Evolutionary conservation across 2,797 vertebrate species (phyloP).

Genomic region (Coregonus ussuriensis): DNA sequence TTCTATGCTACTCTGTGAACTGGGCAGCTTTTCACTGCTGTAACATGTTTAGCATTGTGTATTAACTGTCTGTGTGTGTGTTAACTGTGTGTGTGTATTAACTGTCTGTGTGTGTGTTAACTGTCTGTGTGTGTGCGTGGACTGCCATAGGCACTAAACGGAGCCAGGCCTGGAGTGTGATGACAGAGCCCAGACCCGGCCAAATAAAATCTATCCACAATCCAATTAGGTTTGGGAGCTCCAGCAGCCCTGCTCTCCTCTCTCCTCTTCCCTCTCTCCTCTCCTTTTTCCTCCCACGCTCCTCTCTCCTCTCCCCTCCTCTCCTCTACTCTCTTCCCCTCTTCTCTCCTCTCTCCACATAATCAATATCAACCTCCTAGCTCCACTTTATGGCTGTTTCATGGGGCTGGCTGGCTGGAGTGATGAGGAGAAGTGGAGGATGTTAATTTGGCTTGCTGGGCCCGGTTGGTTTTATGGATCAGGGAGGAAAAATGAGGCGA

Average conservation of each 20-base stretch:
- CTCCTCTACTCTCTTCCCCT: conserved; percentile 3
- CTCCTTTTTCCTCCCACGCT: conserved; percentile 21
- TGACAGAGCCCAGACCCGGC: conserved; percentile 77
- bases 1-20: conserved; percentile 39
- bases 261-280: background rate
- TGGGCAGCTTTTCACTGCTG: conserved; percentile 36
- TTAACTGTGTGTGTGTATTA: conserved; percentile 36
- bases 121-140: conserved; percentile 55
- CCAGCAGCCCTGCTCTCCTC: conserved; percentile 15
- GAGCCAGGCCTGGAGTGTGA: conserved; percentile 76
- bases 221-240: conserved; percentile 72
- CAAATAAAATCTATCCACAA: conserved; percentile 80
- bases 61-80: conserved; percentile 37
- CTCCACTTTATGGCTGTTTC: background rate
- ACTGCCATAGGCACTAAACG: conserved; percentile 59
- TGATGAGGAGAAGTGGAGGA: background rate
- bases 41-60: conserved; percentile 57
- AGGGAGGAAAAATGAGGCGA: conserved; percentile 54
- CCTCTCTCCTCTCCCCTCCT: conserved; percentile 6
- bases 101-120: background rate
- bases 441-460: background rate
- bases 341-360: background rate
- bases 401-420: conserved; percentile 38
- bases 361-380: conserved; percentile 11
- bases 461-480: conserved; percentile 59